Conservation (phyloP, 1,140 invertebrate species). For the Hyposmocoma kahamanoa region DNA sequence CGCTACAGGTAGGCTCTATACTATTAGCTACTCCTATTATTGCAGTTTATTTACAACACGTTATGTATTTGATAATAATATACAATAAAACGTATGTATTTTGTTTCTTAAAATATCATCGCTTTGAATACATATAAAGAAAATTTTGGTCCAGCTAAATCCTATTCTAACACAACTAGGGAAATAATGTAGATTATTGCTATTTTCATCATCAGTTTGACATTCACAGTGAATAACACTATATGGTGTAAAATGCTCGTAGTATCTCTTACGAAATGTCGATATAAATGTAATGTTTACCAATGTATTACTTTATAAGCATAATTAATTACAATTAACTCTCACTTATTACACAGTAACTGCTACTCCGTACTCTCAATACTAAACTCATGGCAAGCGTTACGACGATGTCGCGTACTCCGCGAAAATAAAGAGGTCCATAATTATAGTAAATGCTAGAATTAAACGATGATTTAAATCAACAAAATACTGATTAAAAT, state of each 20-base stretch:
- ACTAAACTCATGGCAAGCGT: neutral
- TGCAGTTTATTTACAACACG: conserved; percentile 65
- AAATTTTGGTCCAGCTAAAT: conserved; percentile 72
- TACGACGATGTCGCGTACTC: neutral
- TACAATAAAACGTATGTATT: conserved; percentile 51
- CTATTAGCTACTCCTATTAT: conserved; percentile 57
- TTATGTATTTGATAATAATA: conserved; percentile 41
- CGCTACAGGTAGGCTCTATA: conserved; percentile 29
- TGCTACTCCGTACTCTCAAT: neutral
- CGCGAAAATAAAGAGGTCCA: too few relatives aligned
- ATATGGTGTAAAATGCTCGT: conserved; percentile 14
- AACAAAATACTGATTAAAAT: conserved; percentile 2
- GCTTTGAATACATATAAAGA: conserved; percentile 57
- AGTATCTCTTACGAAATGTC: conserved; percentile 8
- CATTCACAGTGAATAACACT: conserved; percentile 21
- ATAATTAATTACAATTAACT: conserved; percentile 1
- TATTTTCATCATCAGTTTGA: conserved; percentile 30
- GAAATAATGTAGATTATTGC: conserved; percentile 43
- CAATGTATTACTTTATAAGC: too few relatives aligned
- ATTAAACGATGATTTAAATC: conserved; percentile 3
- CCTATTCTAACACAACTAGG: conserved; percentile 64
- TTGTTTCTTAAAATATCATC: conserved; percentile 45
- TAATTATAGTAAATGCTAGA: neutral
- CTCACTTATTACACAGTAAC: neutral
- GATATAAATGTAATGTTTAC: conserved; percentile 14